Base-by-base conservation (phyloP, 2,888 invertebrate species). In the Dexiosoma caninum region DNA sequence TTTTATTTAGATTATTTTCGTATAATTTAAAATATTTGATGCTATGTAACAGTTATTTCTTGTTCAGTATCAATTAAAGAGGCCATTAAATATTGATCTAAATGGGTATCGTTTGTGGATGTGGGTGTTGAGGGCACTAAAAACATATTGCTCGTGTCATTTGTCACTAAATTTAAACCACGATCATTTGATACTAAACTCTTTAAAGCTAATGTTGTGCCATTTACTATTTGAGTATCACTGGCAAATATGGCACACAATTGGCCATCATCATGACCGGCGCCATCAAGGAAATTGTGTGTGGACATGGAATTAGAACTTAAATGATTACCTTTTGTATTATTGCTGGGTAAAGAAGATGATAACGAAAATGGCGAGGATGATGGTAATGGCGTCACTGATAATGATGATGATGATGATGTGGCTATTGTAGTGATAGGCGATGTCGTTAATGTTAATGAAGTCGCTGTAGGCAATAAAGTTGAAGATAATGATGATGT, bases 1-100 rank as follows among this genome's bases (percentile, higher is more conserved):
- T 57, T 9, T n/a, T 14, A 2, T 9, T 32, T 19, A 55, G 6
- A 32, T 32, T 16, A 10, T 46, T 37, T 46, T 8, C 35, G 27
- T 35, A 51, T 21, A 51, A 4, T 53, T 55, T 75, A 76, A 66
- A 76, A 66, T 37, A 76, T 37, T 35, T 80, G 27, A 55, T 59
- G 66, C 42, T 82, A 84, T 78, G 82, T 81, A 2, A 84, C 84
- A 16, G 78, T 83, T 59, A 84, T 83, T 51, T 84, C 84, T 57
- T 84, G 70, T 53, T 84, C 84, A 30, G 83, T 78, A 78, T 84
- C 84, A 12, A 84, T 77, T 23, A 83, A 57, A n/a, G 83, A 81
- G 19, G 71, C 77, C 75, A 83, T 78, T 66, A 82, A 83, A 64
- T 72, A 82, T 46, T 82, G 77, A 57, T 82, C 83, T 21, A 83